Conservation (phyloP, 2,797 vertebrate species). For the Myoxocephalus aenaeus region DNA sequence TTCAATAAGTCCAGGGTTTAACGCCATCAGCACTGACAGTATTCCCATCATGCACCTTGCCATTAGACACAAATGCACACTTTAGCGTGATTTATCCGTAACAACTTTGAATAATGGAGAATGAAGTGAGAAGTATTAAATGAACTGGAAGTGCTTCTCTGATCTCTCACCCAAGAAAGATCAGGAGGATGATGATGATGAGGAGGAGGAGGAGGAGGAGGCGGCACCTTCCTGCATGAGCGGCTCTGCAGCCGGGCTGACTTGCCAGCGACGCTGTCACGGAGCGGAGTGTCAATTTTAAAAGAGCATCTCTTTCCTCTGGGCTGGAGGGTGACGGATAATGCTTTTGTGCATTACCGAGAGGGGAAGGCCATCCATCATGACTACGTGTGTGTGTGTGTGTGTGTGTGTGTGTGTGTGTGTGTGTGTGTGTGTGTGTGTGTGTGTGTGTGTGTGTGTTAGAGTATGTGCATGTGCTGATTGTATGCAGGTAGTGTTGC, state of each 20-base stretch:
- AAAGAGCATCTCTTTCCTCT: slow-evolving; percentile 67
- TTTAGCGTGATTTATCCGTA: slow-evolving; percentile 34
- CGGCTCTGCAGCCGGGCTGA: slow-evolving; percentile 25
- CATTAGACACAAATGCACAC: slow-evolving; percentile 24
- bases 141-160: slow-evolving; percentile 49
- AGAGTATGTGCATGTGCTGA: slow-evolving; percentile 47
- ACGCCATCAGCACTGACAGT: not conserved
- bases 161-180: slow-evolving; percentile 38
- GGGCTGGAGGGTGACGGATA: slow-evolving; percentile 59
- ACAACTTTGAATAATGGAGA: slow-evolving; percentile 55
- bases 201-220: slow-evolving; percentile 33
- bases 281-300: slow-evolving; percentile 57
- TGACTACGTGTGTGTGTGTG: slow-evolving; percentile 16
- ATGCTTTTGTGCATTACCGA: slow-evolving; percentile 60
- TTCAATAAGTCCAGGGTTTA: not conserved
- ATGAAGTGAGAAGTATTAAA: slow-evolving; percentile 61
- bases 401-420: not conserved
- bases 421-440: slow-evolving; percentile 5
- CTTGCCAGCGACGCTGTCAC: slow-evolving; percentile 40
- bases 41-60: slow-evolving; percentile 7
- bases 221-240: slow-evolving; percentile 59
- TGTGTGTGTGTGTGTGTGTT: slow-evolving; percentile 22
- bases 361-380: slow-evolving; percentile 66
- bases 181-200: slow-evolving; percentile 23
- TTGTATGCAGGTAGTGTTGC: slow-evolving; percentile 52